These are phyloP conservation scores for Synanceia verrucosa DNA, from an alignment of 2,797 vertebrate species.

Conservation along the genomic window DNA sequence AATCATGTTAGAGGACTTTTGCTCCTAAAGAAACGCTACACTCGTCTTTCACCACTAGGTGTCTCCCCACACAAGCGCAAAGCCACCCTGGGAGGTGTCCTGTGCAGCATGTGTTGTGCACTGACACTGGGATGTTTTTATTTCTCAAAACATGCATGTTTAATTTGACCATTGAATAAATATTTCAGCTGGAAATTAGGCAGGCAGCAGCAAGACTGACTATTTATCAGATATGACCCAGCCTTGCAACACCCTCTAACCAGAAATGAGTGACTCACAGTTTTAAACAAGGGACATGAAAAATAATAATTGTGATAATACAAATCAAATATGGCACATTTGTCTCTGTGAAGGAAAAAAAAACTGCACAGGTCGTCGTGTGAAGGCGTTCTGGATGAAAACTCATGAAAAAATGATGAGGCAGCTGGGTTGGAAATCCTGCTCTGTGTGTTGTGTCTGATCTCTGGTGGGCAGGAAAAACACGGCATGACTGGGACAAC, in stretches of 20 bases:
- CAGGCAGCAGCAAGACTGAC: slow-evolving; percentile 61
- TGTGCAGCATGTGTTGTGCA: neutral
- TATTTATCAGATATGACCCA: slow-evolving; percentile 68
- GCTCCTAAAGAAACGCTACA: neutral
- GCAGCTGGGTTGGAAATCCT: slow-evolving; percentile 38
- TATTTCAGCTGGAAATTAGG: slow-evolving; percentile 65
- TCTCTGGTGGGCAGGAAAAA: slow-evolving; percentile 75
- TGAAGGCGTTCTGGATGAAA: slow-evolving; percentile 55
- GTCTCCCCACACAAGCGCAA: slow-evolving; percentile 75
- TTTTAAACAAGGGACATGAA: slow-evolving; percentile 36
- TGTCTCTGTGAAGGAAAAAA: neutral
- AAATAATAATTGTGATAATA: too few relatives aligned
- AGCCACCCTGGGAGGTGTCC: neutral
- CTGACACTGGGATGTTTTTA: slow-evolving; percentile 29
- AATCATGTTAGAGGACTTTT: neutral
- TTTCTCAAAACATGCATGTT: slow-evolving; percentile 59
- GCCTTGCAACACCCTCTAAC: slow-evolving; percentile 40
- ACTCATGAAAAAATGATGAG: slow-evolving; percentile 67
- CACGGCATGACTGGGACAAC: slow-evolving; percentile 70
- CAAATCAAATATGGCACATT: neutral
- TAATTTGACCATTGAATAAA: slow-evolving; percentile 73
- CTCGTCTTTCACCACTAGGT: slow-evolving; percentile 61
- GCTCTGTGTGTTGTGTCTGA: slow-evolving; percentile 66
- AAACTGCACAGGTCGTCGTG: slow-evolving; percentile 21
- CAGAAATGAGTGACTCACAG: slow-evolving; percentile 54